Conservation (phyloP, 2,113 vertebrate species). For the Myocastor coypus region DNA sequence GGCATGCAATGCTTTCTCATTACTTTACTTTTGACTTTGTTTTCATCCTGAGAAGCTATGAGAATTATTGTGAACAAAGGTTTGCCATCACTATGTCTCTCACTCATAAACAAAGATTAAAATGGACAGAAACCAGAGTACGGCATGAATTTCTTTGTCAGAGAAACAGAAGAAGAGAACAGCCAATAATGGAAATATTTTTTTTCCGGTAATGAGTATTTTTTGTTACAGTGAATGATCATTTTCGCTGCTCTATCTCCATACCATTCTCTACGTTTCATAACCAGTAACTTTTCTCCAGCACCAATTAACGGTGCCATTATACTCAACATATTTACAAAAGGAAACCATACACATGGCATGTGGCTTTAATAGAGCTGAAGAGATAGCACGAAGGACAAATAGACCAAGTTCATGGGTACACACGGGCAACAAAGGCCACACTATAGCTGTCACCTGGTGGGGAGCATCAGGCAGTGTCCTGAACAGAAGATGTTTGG, state of each 20-base stretch:
- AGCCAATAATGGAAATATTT: neutral
- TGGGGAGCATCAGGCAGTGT: neutral
- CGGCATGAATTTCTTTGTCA: neutral
- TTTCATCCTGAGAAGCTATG: neutral
- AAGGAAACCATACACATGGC: neutral
- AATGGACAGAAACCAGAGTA: neutral
- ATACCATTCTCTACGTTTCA: neutral
- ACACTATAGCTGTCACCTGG: neutral
- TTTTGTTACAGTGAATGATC: neutral
- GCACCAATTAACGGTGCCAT: neutral
- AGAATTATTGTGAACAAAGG: slow-evolving; percentile 19
- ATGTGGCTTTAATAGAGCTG: neutral
- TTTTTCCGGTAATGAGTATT: neutral
- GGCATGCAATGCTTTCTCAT: neutral
- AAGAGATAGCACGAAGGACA: neutral
- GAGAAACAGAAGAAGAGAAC: neutral
- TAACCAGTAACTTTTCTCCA: slow-evolving; percentile 7
- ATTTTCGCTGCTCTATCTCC: neutral
- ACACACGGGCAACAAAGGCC: neutral
- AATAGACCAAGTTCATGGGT: neutral
- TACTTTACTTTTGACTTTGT: slow-evolving; percentile 8
- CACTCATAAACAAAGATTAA: slow-evolving; percentile 13
- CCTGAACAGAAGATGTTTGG: neutral
- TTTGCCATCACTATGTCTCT: neutral
- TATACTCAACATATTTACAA: slow-evolving; percentile 8